phyloP scores from a whole-genome alignment of 2,888 invertebrate species.

The Coenonympha arcania region DNA sequence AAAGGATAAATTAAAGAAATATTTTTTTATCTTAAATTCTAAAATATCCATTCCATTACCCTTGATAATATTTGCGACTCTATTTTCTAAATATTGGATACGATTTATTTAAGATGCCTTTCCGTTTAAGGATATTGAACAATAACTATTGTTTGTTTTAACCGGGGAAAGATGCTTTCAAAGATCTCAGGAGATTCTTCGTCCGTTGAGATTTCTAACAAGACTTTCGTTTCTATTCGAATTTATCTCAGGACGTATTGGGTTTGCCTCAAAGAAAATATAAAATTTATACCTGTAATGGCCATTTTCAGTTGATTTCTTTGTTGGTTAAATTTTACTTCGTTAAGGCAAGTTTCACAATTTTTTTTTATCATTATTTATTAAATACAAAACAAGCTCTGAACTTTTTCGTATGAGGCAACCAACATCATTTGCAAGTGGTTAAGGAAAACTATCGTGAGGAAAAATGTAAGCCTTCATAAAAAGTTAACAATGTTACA shows the following conservation, averaged over 20 bases:
- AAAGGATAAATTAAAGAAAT: too few relatives aligned
- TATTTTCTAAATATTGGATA: too few relatives aligned
- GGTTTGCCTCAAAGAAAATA: conserved; percentile 27
- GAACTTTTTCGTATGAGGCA: too few relatives aligned
- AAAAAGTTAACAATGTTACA: too few relatives aligned
- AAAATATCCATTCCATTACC: too few relatives aligned
- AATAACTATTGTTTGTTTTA: conserved; percentile 26
- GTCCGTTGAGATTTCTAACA: conserved; percentile 28
- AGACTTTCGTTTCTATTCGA: conserved; percentile 29
- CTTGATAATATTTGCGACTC: neutral
- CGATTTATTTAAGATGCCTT: conserved; percentile 12
- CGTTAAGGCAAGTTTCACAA: too few relatives aligned
- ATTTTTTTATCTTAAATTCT: too few relatives aligned
- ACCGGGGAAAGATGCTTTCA: conserved; percentile 20
- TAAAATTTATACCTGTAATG: conserved; percentile 23
- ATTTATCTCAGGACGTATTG: conserved; percentile 27
- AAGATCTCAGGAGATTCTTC: conserved; percentile 22
- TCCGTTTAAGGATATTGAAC: conserved; percentile 18
- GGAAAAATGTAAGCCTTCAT: too few relatives aligned
- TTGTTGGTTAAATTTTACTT: conserved; percentile 21
- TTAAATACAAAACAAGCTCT: too few relatives aligned
- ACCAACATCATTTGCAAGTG: too few relatives aligned
- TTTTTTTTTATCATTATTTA: too few relatives aligned
- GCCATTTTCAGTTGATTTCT: conserved; percentile 22
- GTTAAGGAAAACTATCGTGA: too few relatives aligned